phyloP scores from a whole-genome alignment of 2,797 vertebrate genomes.

The Eospalax fontanierii region DNA sequence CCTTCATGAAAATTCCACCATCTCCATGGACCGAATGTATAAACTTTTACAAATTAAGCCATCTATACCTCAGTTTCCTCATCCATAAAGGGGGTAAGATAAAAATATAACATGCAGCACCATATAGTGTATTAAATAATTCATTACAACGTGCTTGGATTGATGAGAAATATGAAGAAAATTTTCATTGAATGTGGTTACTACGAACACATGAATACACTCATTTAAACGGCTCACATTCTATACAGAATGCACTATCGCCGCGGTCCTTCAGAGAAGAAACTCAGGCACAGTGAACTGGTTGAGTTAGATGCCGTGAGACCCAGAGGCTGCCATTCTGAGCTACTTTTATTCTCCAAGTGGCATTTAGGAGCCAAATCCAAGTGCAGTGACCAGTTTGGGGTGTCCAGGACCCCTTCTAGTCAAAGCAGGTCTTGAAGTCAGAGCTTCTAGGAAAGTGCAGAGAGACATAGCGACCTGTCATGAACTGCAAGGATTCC shows the following conservation, averaged over 20 bases:
- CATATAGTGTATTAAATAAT: background rate
- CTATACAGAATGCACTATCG: background rate
- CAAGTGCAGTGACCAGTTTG: background rate
- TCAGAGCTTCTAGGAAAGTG: background rate
- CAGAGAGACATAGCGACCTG: background rate
- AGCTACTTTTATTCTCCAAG: background rate
- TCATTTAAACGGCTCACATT: background rate
- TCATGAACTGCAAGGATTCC: background rate
- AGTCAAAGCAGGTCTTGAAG: background rate
- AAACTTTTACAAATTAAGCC: background rate
- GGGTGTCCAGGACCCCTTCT: too few relatives aligned
- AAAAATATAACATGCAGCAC: background rate
- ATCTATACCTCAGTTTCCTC: constrained; percentile 40
- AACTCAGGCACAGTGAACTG: background rate
- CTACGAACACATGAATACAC: background rate
- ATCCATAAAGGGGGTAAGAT: background rate
- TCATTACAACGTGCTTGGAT: background rate
- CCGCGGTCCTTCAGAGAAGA: background rate
- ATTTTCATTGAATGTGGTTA: background rate
- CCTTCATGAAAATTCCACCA: background rate
- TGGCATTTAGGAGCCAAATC: background rate
- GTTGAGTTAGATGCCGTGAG: background rate
- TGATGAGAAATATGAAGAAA: background rate
- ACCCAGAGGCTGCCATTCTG: background rate
- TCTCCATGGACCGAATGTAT: background rate